A percentile compares a stretch with the other conserved stretches of the same genome.
Conservation (phyloP, 2,888 invertebrate genomes). For the Polydrusus cervinus region DNA sequence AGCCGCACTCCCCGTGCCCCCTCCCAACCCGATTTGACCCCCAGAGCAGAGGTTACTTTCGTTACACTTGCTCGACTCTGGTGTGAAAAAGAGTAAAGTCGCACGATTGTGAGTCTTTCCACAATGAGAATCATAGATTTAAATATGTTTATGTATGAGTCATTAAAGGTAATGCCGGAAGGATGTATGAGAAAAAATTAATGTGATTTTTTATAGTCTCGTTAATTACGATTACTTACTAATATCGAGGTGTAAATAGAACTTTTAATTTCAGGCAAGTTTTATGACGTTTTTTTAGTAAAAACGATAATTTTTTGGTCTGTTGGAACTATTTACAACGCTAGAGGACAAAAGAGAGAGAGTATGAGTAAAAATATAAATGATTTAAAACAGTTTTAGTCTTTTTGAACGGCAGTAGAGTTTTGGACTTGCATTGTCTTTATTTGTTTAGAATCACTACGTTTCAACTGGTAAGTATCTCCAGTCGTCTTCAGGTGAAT, state of each 20-base stretch:
- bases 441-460: no score
- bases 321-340: background rate
- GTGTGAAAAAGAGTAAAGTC: slow-evolving; percentile 63
- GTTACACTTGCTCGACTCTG: slow-evolving; percentile 64
- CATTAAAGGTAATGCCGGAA: slow-evolving; percentile 58
- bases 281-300: background rate
- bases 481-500: no score
- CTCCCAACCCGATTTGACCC: slow-evolving; percentile 52
- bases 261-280: background rate
- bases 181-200: slow-evolving; percentile 48
- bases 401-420: no score
- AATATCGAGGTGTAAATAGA: background rate
- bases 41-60: slow-evolving; percentile 65
- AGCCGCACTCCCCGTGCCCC: slow-evolving; percentile 55
- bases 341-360: background rate
- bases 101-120: slow-evolving; percentile 60
- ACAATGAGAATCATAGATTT: slow-evolving; percentile 62
- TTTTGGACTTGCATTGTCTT: no score
- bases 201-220: slow-evolving; percentile 19
- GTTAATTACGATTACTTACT: slow-evolving; percentile 1
- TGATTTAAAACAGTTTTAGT: no score
- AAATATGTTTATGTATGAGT: slow-evolving; percentile 64
- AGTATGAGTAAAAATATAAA: background rate
- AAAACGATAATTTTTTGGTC: no score
- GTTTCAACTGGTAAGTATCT: no score